Conservation (phyloP, 2,797 vertebrate species). For the Decapterus maruadsi region DNA sequence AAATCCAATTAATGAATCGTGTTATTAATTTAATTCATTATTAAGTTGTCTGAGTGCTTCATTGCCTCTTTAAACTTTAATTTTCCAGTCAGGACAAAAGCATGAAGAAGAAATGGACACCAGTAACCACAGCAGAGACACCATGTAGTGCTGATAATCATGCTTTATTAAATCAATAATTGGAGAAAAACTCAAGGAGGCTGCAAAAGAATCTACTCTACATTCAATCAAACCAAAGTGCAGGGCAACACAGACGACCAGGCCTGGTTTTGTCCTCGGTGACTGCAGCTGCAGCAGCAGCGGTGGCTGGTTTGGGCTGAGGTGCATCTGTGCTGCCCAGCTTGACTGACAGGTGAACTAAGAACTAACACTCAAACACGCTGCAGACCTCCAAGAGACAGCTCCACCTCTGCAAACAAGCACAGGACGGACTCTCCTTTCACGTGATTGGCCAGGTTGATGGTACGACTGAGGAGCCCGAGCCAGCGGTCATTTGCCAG, state of each 20-base stretch:
- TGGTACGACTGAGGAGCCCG: conserved; percentile 86
- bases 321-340: conserved; percentile 27
- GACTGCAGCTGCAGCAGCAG: conserved; percentile 24
- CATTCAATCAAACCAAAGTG: conserved; percentile 87
- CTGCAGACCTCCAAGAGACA: conserved; percentile 91
- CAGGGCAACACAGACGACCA: conserved; percentile 69
- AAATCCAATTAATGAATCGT: too few species aligned
- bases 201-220: conserved; percentile 89
- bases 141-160: conserved; percentile 92
- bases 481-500: conserved; percentile 88
- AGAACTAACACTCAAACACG: conserved; percentile 91
- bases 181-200: conserved; percentile 92
- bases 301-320: too few species aligned
- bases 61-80: not conserved
- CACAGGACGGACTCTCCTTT: conserved; percentile 74
- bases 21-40: too few species aligned
- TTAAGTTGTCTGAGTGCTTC: too few species aligned
- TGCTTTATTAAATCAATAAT: conserved; percentile 97
- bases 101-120: not conserved
- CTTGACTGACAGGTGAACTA: conserved; percentile 80
- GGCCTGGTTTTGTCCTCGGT: conserved; percentile 7
- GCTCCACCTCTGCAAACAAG: conserved; percentile 91
- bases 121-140: conserved; percentile 37
- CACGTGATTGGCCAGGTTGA: conserved; percentile 90
- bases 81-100: not conserved